Evolutionary conservation across 2,113 vertebrate genomes (phyloP).

Genomic region (Microtus montanus): DNA sequence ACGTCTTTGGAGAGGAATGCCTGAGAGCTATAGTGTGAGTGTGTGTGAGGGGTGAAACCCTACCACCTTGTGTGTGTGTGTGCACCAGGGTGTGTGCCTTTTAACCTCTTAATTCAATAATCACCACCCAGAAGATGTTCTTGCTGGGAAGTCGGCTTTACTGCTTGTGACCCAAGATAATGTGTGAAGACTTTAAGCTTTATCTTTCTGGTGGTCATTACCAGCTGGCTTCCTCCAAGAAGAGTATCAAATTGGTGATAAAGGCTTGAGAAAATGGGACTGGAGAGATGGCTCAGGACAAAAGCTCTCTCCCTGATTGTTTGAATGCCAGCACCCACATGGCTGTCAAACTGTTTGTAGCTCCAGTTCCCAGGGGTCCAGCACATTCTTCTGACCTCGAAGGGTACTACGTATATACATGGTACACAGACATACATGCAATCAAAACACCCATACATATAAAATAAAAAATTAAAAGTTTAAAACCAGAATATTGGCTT

Average conservation of each 20-base stretch:
- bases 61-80: not conserved
- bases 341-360: not conserved
- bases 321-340: not conserved
- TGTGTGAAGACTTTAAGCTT: slow-evolving; percentile 23
- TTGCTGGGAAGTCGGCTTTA: accelerated
- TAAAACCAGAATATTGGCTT: not conserved
- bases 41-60: not conserved
- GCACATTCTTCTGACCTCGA: not conserved
- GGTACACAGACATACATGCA: not conserved
- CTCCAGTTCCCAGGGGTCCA: too few relatives aligned
- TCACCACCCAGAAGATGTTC: not conserved
- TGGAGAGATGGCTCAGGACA: not conserved
- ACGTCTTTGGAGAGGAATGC: not conserved
- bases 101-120: slow-evolving; percentile 58
- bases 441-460: not conserved
- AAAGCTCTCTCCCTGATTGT: not conserved
- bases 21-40: not conserved
- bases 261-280: not conserved
- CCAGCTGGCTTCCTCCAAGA: slow-evolving; percentile 1
- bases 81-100: not conserved
- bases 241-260: slow-evolving; percentile 55
- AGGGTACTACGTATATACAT: not conserved
- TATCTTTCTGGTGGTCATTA: slow-evolving; percentile 11
- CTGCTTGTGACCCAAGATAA: not conserved
- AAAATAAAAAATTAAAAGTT: not conserved